Evolutionary conservation across 2,797 vertebrate genomes (phyloP), one percentile per base, ranked within the genome.

Genomic region (Meriones psammophilus): DNA sequence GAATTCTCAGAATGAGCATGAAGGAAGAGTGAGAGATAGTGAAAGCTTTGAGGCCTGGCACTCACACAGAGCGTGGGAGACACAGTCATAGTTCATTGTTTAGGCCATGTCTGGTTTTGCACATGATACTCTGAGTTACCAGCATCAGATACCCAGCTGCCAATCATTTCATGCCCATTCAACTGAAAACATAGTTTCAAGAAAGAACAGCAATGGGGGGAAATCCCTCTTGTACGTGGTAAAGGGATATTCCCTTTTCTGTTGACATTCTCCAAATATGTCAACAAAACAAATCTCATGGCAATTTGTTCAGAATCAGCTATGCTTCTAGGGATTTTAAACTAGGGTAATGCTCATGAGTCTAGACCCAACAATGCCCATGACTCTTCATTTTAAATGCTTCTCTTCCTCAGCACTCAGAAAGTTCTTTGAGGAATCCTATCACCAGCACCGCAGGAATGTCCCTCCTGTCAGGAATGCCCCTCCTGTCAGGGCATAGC

Each of bases 51-150:
- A 94, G 83, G 58, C 56, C 78, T 54, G 30, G 54, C 5, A 2
- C 77, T 81, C 60, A 56, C 28, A 71, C 8, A 87, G 46, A 56
- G 54, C 96, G 91, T 66, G 93, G 83, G 94, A 92, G 95, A 94
- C 74, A 64, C 60, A 95, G 50, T 69, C 54, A 93, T 81, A 83
- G 66, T 64, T 92, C 54, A 46, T 7, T 46, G 50, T 80, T 50
- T 28, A 9, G 90, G 71, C 81, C 77, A 97, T 88, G 74, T 69
- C 96, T 94, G 91, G 84, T 96, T 95, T 94, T 88, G 80, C 74
- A 94, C 66, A 87, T 54, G 68, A 58, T 92, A 92, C 50, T 60
- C 77, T 89, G 78, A 54, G 56, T 80, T 88, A 93, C n/a, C 33
- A 90, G 92, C 20, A 74, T 91, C 64, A 94, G 95, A 60, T 94